phyloP scores from a whole-genome alignment of 1,140 invertebrate species.

The Drosophila bipectinata region DNA sequence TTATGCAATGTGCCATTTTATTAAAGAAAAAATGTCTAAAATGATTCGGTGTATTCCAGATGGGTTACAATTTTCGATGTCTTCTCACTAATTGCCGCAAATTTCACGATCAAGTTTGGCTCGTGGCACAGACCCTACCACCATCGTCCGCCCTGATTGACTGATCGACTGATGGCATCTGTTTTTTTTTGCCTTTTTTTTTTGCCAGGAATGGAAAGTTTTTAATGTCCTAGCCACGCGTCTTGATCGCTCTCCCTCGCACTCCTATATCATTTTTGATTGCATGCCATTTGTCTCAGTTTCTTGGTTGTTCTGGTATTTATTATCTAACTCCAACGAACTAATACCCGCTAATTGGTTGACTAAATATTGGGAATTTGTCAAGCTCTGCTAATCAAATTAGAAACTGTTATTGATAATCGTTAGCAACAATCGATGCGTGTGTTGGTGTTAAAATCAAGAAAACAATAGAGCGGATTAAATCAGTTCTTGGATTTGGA shows the following conservation, averaged over 20 bases:
- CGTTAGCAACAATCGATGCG: slow-evolving; percentile 19
- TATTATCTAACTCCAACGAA: slow-evolving; percentile 29
- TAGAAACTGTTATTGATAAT: slow-evolving; percentile 40
- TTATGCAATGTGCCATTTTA: neutral
- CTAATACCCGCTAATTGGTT: slow-evolving; percentile 52
- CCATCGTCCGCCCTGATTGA: slow-evolving; percentile 20
- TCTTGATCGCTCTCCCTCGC: neutral
- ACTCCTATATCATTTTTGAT: no score
- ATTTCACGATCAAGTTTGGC: slow-evolving; percentile 36
- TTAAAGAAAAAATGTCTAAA: neutral
- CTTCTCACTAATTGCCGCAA: slow-evolving; percentile 56
- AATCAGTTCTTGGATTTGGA: slow-evolving; percentile 18
- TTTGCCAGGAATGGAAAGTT: slow-evolving; percentile 55
- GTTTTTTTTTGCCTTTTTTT: slow-evolving; percentile 10
- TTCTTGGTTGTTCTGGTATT: slow-evolving; percentile 19
- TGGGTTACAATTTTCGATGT: slow-evolving; percentile 15
- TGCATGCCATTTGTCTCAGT: slow-evolving; percentile 7
- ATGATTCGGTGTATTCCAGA: slow-evolving; percentile 10
- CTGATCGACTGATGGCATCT: slow-evolving; percentile 9
- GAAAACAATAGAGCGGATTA: slow-evolving; percentile 55
- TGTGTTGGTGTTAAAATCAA: slow-evolving; percentile 32
- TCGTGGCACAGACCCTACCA: slow-evolving; percentile 47
- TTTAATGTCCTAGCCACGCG: slow-evolving; percentile 55
- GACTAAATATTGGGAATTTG: slow-evolving; percentile 59
- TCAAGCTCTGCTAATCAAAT: slow-evolving; percentile 64